Evolutionary conservation across 2,888 invertebrate genomes (phyloP).

Genomic region (Stenichneumon culpator): DNA sequence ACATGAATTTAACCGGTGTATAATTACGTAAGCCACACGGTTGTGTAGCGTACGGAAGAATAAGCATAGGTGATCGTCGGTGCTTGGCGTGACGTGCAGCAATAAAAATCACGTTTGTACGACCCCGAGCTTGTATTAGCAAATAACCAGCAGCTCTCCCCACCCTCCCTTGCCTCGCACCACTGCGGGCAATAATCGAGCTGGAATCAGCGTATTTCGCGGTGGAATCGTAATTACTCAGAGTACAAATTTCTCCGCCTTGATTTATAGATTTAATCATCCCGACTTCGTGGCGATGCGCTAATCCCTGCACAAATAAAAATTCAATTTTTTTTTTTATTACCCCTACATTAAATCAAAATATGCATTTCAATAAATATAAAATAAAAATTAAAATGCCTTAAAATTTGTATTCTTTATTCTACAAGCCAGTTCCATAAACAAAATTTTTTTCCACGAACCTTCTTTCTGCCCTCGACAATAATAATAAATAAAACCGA

Average conservation of each 20-base stretch:
- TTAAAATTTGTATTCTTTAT: too few species aligned
- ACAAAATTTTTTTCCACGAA: too few species aligned
- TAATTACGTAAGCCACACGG: slow-evolving; percentile 34
- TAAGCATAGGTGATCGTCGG: slow-evolving; percentile 63
- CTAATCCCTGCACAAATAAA: not conserved
- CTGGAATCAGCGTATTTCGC: slow-evolving; percentile 10
- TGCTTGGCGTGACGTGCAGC: slow-evolving; percentile 76
- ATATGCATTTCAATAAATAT: too few species aligned
- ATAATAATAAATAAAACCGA: too few species aligned
- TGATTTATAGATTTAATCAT: slow-evolving; percentile 6
- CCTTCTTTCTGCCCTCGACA: too few species aligned
- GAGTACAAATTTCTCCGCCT: not conserved
- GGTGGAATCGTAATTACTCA: slow-evolving; percentile 6
- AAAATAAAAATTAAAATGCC: too few species aligned
- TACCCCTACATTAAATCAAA: not conserved
- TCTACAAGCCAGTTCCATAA: too few species aligned
- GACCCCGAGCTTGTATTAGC: slow-evolving; percentile 6
- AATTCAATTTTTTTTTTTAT: not conserved
- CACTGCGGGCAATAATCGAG: not conserved
- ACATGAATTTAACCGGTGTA: slow-evolving; percentile 18
- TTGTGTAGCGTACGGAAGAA: not conserved
- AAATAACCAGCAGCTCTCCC: not conserved
- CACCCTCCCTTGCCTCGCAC: too few species aligned
- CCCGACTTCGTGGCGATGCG: not conserved
- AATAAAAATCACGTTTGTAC: slow-evolving; percentile 62